A percentile compares a stretch with the other conserved stretches of the same genome.
These are phyloP conservation scores for Champsocephalus gunnari DNA, from an alignment of 2,797 vertebrate genomes.

Conservation along the genomic window DNA sequence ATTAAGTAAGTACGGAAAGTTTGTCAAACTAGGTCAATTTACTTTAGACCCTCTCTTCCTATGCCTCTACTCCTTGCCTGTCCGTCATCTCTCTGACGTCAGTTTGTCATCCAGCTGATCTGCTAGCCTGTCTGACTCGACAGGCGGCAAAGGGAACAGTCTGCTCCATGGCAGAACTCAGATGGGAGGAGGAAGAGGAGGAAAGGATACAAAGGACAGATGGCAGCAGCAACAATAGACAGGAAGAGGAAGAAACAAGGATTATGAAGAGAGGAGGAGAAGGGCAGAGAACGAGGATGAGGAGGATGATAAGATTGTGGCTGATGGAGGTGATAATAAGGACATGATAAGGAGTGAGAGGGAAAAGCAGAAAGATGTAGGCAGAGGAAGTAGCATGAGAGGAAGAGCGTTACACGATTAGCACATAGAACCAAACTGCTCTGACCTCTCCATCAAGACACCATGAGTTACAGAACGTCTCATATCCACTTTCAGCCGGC, in stretches of 20 bases:
- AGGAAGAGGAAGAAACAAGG: constrained; percentile 19
- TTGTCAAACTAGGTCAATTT: constrained; percentile 16
- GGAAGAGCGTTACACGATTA: background rate
- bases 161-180: background rate
- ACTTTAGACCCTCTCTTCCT: background rate
- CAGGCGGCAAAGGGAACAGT: constrained; percentile 22
- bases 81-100: constrained; percentile 30
- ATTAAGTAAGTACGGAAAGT: background rate
- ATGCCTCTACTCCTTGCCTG: background rate
- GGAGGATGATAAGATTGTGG: constrained; percentile 30
- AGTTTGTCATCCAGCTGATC: constrained; percentile 16
- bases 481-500: constrained; percentile 41
- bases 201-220: constrained; percentile 30
- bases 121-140: constrained; percentile 25
- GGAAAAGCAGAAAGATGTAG: background rate
- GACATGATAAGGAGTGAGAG: constrained; percentile 15
- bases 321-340: constrained; percentile 42
- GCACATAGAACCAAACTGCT: constrained; percentile 13
- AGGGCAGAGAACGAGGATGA: background rate
- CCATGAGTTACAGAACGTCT: constrained; percentile 9
- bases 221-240: constrained; percentile 37
- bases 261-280: constrained; percentile 17
- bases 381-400: constrained; percentile 1
- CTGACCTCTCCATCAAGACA: constrained; percentile 23
- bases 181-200: constrained; percentile 12